Evolutionary conservation across 2,888 invertebrate species (phyloP), one percentile per base, ranked within the genome.

Genomic region (Azorinus chamasolen): DNA sequence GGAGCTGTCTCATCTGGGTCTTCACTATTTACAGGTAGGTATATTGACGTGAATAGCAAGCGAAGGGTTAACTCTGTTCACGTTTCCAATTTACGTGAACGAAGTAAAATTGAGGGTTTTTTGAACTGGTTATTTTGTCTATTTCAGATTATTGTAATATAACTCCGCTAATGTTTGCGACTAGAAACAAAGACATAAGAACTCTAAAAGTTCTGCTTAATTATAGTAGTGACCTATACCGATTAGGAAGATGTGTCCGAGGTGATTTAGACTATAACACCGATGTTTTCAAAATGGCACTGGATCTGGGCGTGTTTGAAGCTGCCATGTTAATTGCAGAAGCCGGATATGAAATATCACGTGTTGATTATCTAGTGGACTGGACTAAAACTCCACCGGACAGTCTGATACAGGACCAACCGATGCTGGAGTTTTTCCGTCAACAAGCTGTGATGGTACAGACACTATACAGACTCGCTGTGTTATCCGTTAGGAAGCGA

Each of bases 91-190:
- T n/a, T n/a, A n/a, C n/a, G n/a, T n/a, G n/a, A n/a, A n/a, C n/a
- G n/a, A n/a, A n/a, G n/a, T n/a, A n/a, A n/a, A n/a, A n/a, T n/a
- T n/a, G n/a, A n/a, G n/a, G n/a, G n/a, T n/a, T n/a, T n/a, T n/a
- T n/a, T n/a, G n/a, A n/a, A n/a, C n/a, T n/a, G n/a, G n/a, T n/a
- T n/a, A n/a, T n/a, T n/a, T n/a, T 46, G 2, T 55, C 62, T 39
- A 58, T 79, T 79, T 24, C 84, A 88, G 88, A 85, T 81, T 68
- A 74, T n/a, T 86, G 87, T 20, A 85, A 86, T 0, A 78, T 83
- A 1, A 87, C 88, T 2, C 86, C 88, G 16, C 64, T 88, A n/a
- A 81, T 88, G 41, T 76, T 86, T 10, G 82, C 86, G 12, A 69
- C 77, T 25, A 84, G 78, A 51, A 81, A 83, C 25, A 76, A 78